Evolutionary conservation across 2,113 vertebrate genomes (phyloP).

Genomic region (Hypomesus transpacificus): DNA sequence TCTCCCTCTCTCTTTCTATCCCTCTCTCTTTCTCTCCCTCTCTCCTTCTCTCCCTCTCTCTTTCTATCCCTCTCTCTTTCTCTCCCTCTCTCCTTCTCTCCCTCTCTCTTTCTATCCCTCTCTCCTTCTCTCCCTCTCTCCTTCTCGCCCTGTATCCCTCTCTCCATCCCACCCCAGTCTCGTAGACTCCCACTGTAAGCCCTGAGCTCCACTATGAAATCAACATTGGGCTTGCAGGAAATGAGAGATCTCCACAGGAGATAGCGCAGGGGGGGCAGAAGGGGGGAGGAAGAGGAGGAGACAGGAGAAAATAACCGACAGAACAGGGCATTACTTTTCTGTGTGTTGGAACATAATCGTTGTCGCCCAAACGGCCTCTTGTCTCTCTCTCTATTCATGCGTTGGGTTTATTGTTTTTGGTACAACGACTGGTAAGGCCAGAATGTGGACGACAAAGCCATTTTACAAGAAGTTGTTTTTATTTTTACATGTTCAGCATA

Average conservation of each 20-base stretch:
- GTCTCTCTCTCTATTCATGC: background rate
- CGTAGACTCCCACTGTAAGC: constrained; percentile 60
- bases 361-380: constrained; percentile 50
- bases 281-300: background rate
- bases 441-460: background rate
- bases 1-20: background rate
- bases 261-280: constrained; percentile 54
- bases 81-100: too few species aligned
- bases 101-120: too few species aligned
- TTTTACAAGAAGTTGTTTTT: background rate
- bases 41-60: too few species aligned
- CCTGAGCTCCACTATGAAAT: constrained; percentile 66
- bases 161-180: constrained; percentile 26
- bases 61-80: too few species aligned
- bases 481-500: background rate
- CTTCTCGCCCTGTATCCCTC: background rate
- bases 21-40: background rate
- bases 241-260: constrained; percentile 69
- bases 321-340: constrained; percentile 50
- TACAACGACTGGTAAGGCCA: background rate
- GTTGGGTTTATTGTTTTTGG: background rate
- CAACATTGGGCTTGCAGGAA: constrained; percentile 69
- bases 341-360: constrained; percentile 44
- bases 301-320: constrained; percentile 55
- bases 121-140: background rate